These are phyloP conservation scores for Bagarius yarrelli DNA, from an alignment of 2,113 vertebrate genomes.

Conservation along the genomic window DNA sequence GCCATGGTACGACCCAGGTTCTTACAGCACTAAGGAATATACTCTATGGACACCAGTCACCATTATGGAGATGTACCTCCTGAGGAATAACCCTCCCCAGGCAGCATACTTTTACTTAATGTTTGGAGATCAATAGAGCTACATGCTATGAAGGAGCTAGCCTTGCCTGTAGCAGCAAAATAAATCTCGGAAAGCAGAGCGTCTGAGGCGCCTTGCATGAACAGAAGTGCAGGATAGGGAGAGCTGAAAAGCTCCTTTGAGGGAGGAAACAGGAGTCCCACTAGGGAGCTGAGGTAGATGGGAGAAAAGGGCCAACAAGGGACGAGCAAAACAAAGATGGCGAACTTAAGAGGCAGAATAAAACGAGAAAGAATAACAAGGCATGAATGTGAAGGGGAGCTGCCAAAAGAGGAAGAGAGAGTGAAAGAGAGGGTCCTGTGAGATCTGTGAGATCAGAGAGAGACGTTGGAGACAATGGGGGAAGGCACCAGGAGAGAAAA, in stretches of 20 bases:
- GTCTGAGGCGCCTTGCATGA: slow-evolving; percentile 26
- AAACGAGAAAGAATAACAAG: slow-evolving; percentile 67
- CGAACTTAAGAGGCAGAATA: slow-evolving; percentile 53
- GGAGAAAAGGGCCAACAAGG: slow-evolving; percentile 60
- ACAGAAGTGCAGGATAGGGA: slow-evolving; percentile 35
- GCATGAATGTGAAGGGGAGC: slow-evolving; percentile 60
- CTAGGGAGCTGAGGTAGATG: slow-evolving; percentile 66
- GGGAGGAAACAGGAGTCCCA: slow-evolving; percentile 72
- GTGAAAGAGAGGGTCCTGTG: slow-evolving; percentile 72
- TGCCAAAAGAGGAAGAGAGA: slow-evolving; percentile 63
- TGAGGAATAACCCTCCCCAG: slow-evolving; percentile 12
- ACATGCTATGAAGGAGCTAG: slow-evolving; percentile 39
- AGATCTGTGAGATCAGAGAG: slow-evolving; percentile 76
- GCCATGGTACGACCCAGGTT: neutral
- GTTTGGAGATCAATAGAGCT: slow-evolving; percentile 36
- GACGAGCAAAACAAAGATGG: slow-evolving; percentile 53
- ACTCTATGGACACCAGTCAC: neutral
- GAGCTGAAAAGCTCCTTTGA: slow-evolving; percentile 66
- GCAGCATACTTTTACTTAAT: slow-evolving; percentile 34
- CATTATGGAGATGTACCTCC: slow-evolving; percentile 17
- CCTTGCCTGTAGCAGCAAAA: slow-evolving; percentile 31
- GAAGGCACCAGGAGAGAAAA: slow-evolving; percentile 71
- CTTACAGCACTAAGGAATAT: neutral
- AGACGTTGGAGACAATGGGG: slow-evolving; percentile 76
- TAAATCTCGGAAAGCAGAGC: slow-evolving; percentile 39